Conservation (phyloP, 1,140 invertebrate genomes). For the Rhyzopertha dominica region DNA sequence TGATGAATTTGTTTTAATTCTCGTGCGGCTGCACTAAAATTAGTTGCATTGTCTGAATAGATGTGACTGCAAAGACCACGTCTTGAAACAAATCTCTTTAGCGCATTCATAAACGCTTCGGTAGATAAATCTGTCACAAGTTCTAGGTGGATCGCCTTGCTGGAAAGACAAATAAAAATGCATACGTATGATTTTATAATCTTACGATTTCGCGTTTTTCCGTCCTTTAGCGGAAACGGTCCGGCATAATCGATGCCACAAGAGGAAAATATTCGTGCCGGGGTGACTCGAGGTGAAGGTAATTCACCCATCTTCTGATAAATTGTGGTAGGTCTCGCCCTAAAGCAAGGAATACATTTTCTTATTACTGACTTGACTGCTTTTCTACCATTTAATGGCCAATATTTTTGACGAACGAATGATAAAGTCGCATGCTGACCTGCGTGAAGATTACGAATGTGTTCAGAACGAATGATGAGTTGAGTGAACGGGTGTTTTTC, state of each 20-base stretch:
- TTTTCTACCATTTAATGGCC: slow-evolving; percentile 16
- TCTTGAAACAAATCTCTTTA: slow-evolving; percentile 33
- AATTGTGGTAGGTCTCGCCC: slow-evolving; percentile 7
- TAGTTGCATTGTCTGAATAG: slow-evolving; percentile 25
- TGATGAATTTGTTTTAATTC: no score
- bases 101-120: slow-evolving; percentile 27
- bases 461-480: no score
- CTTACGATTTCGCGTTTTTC: slow-evolving; percentile 20
- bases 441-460: no score
- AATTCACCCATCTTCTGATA: slow-evolving; percentile 36
- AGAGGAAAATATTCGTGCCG: slow-evolving; percentile 30
- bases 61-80: slow-evolving; percentile 30
- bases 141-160: slow-evolving; percentile 40
- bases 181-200: slow-evolving; percentile 24
- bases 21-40: slow-evolving; percentile 18
- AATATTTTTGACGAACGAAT: no score
- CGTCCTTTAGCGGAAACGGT: slow-evolving; percentile 30
- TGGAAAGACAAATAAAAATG: slow-evolving; percentile 34
- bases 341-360: slow-evolving; percentile 18
- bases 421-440: no score
- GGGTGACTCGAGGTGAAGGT: slow-evolving; percentile 30
- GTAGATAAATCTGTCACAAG: slow-evolving; percentile 23
- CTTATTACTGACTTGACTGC: slow-evolving; percentile 13
- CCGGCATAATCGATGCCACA: slow-evolving; percentile 38
- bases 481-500: no score